These are phyloP conservation scores for Caenorhabditis japonica DNA, from an alignment of 2,888 invertebrate species.

Conservation along the genomic window DNA sequence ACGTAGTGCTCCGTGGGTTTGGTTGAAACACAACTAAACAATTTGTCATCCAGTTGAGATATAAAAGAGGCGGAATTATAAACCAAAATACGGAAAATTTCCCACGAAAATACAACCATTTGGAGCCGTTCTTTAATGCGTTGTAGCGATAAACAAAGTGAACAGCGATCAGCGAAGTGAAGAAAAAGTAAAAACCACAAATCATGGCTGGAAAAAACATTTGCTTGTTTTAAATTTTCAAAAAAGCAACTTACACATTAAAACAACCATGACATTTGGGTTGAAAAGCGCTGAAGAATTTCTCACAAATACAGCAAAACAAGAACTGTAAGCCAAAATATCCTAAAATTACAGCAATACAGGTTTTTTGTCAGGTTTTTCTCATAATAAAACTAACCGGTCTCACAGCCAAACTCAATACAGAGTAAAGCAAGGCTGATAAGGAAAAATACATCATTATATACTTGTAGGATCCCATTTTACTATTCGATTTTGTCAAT, in stretches of 20 bases:
- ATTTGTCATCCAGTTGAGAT: slow-evolving; percentile 28
- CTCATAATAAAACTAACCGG: slow-evolving; percentile 10
- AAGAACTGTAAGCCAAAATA: slow-evolving; percentile 28
- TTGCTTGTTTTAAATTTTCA: neutral
- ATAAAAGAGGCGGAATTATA: slow-evolving; percentile 22
- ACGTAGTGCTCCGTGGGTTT: slow-evolving; percentile 16
- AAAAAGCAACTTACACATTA: slow-evolving; percentile 21
- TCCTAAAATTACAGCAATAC: slow-evolving; percentile 17
- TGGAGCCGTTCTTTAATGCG: slow-evolving; percentile 20
- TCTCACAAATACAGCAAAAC: slow-evolving; percentile 21
- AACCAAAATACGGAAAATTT: slow-evolving; percentile 25
- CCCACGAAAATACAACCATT: slow-evolving; percentile 29
- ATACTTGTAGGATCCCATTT: slow-evolving; percentile 39
- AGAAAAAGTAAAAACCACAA: slow-evolving; percentile 35
- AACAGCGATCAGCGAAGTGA: slow-evolving; percentile 34
- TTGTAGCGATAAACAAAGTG: slow-evolving; percentile 37
- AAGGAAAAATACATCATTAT: slow-evolving; percentile 36
- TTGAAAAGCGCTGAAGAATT: slow-evolving; percentile 14
- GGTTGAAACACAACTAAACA: slow-evolving; percentile 29
- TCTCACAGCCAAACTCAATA: slow-evolving; percentile 21
- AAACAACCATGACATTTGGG: slow-evolving; percentile 18
- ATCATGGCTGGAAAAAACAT: slow-evolving; percentile 16
- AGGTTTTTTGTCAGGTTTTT: neutral
- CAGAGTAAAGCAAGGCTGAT: slow-evolving; percentile 18
- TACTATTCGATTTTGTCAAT: slow-evolving; percentile 30